These are phyloP conservation scores for Scaptomyza pallida DNA, from an alignment of 1,140 invertebrate species.

Conservation along the genomic window DNA sequence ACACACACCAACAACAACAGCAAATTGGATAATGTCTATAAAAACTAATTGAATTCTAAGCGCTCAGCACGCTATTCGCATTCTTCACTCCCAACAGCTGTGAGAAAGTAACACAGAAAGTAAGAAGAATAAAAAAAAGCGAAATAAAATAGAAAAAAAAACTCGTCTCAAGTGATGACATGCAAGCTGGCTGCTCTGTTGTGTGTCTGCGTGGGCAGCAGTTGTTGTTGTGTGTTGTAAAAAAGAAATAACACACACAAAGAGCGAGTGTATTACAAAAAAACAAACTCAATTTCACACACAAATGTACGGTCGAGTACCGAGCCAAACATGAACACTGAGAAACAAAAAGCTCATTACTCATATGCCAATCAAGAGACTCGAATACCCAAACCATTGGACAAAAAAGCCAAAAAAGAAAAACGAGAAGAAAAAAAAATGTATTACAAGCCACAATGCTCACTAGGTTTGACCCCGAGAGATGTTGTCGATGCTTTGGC, in stretches of 20 bases:
- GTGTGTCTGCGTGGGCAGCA: constrained; percentile 67
- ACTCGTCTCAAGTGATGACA: constrained; percentile 69
- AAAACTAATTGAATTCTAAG: constrained; percentile 83
- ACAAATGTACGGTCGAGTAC: constrained; percentile 52
- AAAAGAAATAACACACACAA: constrained; percentile 35
- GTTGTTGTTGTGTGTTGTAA: constrained; percentile 42
- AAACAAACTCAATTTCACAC: constrained; percentile 67
- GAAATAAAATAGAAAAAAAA: constrained; percentile 46
- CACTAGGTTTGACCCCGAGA: constrained; percentile 36
- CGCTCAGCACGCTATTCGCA: constrained; percentile 68
- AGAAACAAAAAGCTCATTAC: constrained; percentile 81
- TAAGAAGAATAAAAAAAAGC: constrained; percentile 46
- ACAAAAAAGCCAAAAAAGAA: no score
- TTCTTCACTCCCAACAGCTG: constrained; percentile 61
- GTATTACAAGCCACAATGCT: constrained; percentile 55
- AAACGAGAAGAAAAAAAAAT: not conserved
- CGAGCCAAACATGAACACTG: constrained; percentile 31
- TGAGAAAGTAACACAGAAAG: constrained; percentile 76
- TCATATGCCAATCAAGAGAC: constrained; percentile 77
- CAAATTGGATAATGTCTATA: constrained; percentile 83
- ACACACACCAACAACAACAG: constrained; percentile 32
- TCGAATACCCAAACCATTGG: constrained; percentile 14
- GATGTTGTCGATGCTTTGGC: constrained; percentile 56
- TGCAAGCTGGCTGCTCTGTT: constrained; percentile 70
- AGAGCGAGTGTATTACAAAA: constrained; percentile 9